Evolutionary conservation across 2,888 invertebrate genomes (phyloP).

Genomic region (Diaphora mendica): DNA sequence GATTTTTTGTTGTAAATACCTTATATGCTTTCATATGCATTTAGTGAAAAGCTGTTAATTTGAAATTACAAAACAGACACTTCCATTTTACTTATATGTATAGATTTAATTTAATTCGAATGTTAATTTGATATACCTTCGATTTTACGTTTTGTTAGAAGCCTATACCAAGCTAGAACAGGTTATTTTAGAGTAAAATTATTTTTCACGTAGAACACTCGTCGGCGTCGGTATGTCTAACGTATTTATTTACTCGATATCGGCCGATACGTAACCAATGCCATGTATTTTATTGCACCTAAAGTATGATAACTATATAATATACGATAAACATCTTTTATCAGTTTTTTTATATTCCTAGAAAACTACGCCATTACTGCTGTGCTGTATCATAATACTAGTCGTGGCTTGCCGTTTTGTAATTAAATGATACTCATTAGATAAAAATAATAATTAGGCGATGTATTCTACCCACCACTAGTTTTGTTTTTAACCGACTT

Average conservation of each 20-base stretch:
- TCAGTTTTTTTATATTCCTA: conserved; percentile 2
- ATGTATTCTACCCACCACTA: no score
- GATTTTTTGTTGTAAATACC: no score
- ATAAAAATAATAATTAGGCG: no score
- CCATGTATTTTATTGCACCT: conserved; percentile 40
- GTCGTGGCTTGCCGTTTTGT: neutral
- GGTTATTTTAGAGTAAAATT: conserved; percentile 9
- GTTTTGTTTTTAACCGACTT: no score
- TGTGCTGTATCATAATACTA: neutral
- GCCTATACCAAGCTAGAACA: neutral
- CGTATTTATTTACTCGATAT: conserved; percentile 27
- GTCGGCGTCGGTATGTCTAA: conserved; percentile 33
- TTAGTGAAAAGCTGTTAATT: no score
- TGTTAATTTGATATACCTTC: conserved; percentile 27
- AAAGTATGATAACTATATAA: conserved; percentile 5
- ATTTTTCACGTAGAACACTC: neutral
- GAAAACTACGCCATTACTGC: conserved; percentile 5
- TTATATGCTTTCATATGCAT: neutral
- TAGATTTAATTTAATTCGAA: conserved; percentile 16
- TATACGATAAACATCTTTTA: neutral
- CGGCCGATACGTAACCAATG: conserved; percentile 28
- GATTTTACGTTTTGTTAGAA: conserved; percentile 27
- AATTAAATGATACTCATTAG: neutral
- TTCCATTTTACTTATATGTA: no score
- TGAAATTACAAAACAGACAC: no score